Evolutionary conservation across 2,113 vertebrate genomes (phyloP).

Genomic region (Caranx melampygus): DNA sequence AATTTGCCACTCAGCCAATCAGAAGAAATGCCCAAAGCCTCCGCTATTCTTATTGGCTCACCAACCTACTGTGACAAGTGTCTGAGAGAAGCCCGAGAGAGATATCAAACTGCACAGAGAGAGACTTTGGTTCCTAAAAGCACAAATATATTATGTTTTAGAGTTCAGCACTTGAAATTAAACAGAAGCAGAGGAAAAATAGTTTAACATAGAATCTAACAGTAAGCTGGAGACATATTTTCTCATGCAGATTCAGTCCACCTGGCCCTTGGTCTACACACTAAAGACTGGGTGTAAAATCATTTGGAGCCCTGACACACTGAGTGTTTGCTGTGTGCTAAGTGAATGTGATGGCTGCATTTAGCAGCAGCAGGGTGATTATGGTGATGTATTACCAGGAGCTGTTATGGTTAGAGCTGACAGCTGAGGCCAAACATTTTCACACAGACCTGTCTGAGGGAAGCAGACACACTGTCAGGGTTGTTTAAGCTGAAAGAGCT

Average conservation of each 20-base stretch:
- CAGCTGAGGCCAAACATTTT: slow-evolving; percentile 73
- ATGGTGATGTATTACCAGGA: slow-evolving; percentile 68
- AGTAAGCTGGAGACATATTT: neutral
- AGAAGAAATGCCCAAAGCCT: too few species aligned
- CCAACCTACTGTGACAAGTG: too few species aligned
- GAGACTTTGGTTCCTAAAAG: too few species aligned
- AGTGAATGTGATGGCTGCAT: slow-evolving; percentile 52
- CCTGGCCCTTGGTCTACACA: neutral
- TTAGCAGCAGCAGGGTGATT: slow-evolving; percentile 61
- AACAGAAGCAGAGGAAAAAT: too few species aligned
- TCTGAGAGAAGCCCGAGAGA: too few species aligned
- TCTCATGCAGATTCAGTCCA: neutral
- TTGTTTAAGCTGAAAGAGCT: slow-evolving; percentile 61
- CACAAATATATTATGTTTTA: too few species aligned
- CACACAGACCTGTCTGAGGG: slow-evolving; percentile 60
- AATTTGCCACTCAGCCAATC: too few species aligned
- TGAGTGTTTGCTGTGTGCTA: slow-evolving; percentile 26
- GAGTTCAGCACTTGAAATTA: too few species aligned
- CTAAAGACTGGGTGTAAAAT: neutral
- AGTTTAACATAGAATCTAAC: too few species aligned
- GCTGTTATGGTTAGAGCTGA: slow-evolving; percentile 69
- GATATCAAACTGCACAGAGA: too few species aligned
- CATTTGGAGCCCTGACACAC: neutral
- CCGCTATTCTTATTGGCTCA: too few species aligned
- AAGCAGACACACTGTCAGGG: slow-evolving; percentile 58